phyloP scores from a whole-genome alignment of 92 coral and sea anemone genomes.

The Micromussa lordhowensis region DNA sequence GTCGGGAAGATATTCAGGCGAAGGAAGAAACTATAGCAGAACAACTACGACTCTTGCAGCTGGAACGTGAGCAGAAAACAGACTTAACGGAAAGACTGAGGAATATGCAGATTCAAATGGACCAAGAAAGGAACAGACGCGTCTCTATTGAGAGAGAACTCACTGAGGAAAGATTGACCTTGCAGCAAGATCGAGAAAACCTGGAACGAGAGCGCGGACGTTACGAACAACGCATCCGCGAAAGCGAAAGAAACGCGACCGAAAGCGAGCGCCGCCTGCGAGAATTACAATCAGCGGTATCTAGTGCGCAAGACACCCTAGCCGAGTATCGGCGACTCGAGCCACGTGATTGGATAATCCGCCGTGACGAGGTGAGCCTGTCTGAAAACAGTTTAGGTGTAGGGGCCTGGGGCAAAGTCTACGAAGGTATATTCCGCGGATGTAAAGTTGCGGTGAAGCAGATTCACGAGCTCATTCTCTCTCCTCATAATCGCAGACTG shows the following conservation, averaged over 20 bases:
- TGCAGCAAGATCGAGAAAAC: slow-evolving; percentile 58
- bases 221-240: slow-evolving; percentile 57
- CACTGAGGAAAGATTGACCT: slow-evolving; percentile 54
- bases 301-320: slow-evolving; percentile 75
- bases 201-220: slow-evolving; percentile 67
- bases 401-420: slow-evolving; percentile 97
- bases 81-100: slow-evolving; percentile 73
- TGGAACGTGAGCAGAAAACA: slow-evolving; percentile 68
- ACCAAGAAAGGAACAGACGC: slow-evolving; percentile 66
- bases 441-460: slow-evolving; percentile 89
- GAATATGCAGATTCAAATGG: slow-evolving; percentile 63
- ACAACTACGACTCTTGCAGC: slow-evolving; percentile 66
- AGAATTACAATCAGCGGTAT: slow-evolving; percentile 69
- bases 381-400: slow-evolving; percentile 79
- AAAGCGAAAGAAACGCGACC: slow-evolving; percentile 40
- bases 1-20: slow-evolving; percentile 62
- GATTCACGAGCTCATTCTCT: slow-evolving; percentile 91
- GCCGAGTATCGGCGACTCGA: slow-evolving; percentile 92
- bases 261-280: slow-evolving; percentile 66
- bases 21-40: slow-evolving; percentile 71
- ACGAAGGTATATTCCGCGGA: slow-evolving; percentile 92
- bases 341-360: slow-evolving; percentile 97
- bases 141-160: slow-evolving; percentile 64
- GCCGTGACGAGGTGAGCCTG: slow-evolving; percentile 86
- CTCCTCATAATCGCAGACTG: slow-evolving; percentile 93